Percentiles rank a stretch among this genome's conserved stretches.
These are phyloP conservation scores for Syngnathoides biaculeatus DNA, from an alignment of 2,113 vertebrate species.

Conservation along the genomic window DNA sequence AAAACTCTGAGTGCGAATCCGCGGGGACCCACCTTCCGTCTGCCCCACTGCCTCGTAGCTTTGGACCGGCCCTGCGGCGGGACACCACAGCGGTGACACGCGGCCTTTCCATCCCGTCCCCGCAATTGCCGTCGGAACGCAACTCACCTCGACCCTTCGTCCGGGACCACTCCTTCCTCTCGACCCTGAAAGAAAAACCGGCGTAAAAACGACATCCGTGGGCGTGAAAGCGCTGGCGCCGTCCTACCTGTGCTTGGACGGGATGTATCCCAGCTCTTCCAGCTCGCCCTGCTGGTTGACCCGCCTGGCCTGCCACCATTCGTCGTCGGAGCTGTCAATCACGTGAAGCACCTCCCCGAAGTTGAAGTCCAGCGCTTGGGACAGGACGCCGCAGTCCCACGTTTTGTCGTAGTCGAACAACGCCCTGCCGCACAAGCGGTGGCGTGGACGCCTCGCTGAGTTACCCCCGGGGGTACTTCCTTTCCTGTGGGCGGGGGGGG, in stretches of 20 bases:
- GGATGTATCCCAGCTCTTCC: slow-evolving; percentile 83
- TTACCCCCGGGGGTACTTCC: not conserved
- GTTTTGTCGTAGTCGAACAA: slow-evolving; percentile 86
- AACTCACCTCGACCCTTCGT: slow-evolving; percentile 79
- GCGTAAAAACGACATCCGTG: too few relatives aligned
- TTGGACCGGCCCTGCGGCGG: slow-evolving; percentile 80
- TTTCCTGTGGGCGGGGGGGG: not conserved
- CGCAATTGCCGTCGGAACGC: too few relatives aligned
- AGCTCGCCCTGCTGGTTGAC: slow-evolving; percentile 81
- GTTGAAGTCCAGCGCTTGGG: slow-evolving; percentile 84
- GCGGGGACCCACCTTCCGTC: slow-evolving; percentile 74
- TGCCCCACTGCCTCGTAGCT: slow-evolving; percentile 84
- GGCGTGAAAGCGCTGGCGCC: too few relatives aligned
- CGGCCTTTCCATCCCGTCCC: not conserved
- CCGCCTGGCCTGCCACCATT: slow-evolving; percentile 88
- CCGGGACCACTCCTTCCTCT: slow-evolving; percentile 85
- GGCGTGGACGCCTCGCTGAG: not conserved
- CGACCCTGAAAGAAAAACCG: slow-evolving; percentile 73
- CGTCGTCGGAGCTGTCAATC: slow-evolving; percentile 81
- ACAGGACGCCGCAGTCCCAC: slow-evolving; percentile 85
- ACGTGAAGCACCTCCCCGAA: slow-evolving; percentile 88
- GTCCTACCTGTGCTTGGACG: slow-evolving; percentile 82
- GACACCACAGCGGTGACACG: slow-evolving; percentile 1
- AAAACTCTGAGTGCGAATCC: too few relatives aligned
- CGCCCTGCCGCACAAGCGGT: slow-evolving; percentile 28